These are phyloP conservation scores for Chiloscyllium plagiosum DNA, from an alignment of 2,113 vertebrate genomes.

Conservation along the genomic window DNA sequence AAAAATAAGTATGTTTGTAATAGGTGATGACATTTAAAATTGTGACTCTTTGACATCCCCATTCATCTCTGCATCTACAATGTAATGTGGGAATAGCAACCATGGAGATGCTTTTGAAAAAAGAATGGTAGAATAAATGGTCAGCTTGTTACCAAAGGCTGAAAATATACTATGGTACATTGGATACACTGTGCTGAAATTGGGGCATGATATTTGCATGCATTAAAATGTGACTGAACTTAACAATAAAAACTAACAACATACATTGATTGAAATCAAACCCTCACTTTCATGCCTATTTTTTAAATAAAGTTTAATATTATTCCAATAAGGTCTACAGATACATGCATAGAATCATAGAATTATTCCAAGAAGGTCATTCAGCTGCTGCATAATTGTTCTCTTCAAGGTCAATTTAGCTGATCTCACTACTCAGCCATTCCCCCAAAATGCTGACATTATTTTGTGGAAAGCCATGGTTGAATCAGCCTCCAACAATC, in stretches of 20 bases:
- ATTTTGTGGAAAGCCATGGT: neutral
- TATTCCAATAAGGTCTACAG: neutral
- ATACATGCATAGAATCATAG: neutral
- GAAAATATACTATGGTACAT: neutral
- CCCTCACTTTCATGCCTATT: neutral
- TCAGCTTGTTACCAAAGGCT: neutral
- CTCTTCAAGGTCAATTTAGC: neutral
- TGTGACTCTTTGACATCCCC: neutral
- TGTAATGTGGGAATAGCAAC: neutral
- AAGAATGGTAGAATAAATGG: neutral
- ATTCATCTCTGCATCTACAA: too few species aligned
- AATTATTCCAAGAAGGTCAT: neutral
- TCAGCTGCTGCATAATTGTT: neutral
- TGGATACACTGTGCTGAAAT: neutral
- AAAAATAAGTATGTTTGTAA: neutral
- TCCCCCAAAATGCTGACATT: neutral
- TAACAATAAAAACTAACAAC: neutral
- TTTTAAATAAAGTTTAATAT: neutral
- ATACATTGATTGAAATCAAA: neutral
- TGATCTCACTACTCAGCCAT: neutral
- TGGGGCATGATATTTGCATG: neutral
- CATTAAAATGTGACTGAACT: neutral
- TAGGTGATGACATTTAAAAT: neutral
- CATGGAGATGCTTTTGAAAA: neutral
- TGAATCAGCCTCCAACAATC: neutral